Conservation (phyloP, 2,888 invertebrate species). For the Ctena decussata region DNA sequence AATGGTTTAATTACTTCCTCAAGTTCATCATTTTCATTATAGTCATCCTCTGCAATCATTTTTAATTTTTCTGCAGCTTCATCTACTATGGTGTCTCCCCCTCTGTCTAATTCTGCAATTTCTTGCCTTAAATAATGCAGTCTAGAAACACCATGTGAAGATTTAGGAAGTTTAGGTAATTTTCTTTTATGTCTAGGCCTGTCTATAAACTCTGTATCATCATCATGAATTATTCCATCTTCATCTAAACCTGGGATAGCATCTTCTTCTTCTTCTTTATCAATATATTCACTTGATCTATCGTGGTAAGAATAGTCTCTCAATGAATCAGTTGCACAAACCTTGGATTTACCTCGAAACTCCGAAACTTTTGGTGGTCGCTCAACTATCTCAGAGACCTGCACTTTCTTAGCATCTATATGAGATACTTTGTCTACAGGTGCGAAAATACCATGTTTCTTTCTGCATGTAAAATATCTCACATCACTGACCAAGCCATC, state of each 20-base stretch:
- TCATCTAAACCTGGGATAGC: conserved; percentile 58
- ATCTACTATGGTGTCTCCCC: conserved; percentile 32
- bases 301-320: conserved; percentile 21
- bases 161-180: conserved; percentile 53
- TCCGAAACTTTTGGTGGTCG: conserved; percentile 53
- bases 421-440: conserved; percentile 89
- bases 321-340: conserved; percentile 23
- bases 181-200: conserved; percentile 33
- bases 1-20: conserved; percentile 10
- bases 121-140: conserved; percentile 35
- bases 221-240: conserved; percentile 55
- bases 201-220: conserved; percentile 60
- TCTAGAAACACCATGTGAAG: conserved; percentile 47
- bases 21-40: conserved; percentile 17
- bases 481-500: conserved; percentile 90
- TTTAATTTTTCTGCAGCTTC: conserved; percentile 46
- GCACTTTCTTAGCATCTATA: conserved; percentile 48
- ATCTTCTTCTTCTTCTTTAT: conserved; percentile 54
- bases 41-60: conserved; percentile 27
- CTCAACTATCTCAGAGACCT: not conserved
- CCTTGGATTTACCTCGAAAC: conserved; percentile 53
- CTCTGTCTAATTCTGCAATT: conserved; percentile 10
- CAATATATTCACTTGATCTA: conserved; percentile 54
- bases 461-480: conserved; percentile 90
- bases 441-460: conserved; percentile 90